A percentile compares a stretch with the other conserved stretches of the same genome.
Evolutionary conservation across 2,888 invertebrate species (phyloP).

Genomic region (Conchocele bisecta): DNA sequence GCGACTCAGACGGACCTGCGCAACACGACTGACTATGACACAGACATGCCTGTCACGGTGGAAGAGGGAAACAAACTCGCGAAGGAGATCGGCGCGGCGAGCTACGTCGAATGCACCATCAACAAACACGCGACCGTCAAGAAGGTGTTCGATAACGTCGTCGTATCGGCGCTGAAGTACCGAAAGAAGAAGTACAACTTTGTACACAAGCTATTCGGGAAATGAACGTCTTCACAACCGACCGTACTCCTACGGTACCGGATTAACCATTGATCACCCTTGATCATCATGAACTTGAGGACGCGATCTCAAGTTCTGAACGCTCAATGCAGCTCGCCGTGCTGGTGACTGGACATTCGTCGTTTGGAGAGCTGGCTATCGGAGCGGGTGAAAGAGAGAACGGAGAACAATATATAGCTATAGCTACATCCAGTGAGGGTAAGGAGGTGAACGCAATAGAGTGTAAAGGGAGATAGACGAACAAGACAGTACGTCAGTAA

Average conservation of each 20-base stretch:
- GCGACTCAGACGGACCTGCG: conserved; percentile 72
- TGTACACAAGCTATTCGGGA: conserved; percentile 59
- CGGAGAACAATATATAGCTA: too few species aligned
- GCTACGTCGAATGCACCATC: conserved; percentile 68
- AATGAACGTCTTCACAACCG: conserved; percentile 35
- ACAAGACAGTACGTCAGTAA: too few species aligned
- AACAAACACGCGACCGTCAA: conserved; percentile 59
- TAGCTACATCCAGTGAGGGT: too few species aligned
- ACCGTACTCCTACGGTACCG: conserved; percentile 3
- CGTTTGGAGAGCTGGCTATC: too few species aligned
- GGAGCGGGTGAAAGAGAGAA: too few species aligned
- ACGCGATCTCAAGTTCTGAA: too few species aligned
- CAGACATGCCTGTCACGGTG: conserved; percentile 61
- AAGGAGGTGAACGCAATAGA: too few species aligned
- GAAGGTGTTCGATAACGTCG: conserved; percentile 67
- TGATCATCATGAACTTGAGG: too few species aligned
- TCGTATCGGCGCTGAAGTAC: conserved; percentile 66
- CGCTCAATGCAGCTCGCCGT: too few species aligned
- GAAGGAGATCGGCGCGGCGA: conserved; percentile 66
- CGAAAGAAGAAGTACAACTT: conserved; percentile 64
- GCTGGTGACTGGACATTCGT: too few species aligned
- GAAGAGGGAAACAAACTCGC: conserved; percentile 66
- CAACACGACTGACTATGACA: conserved; percentile 57
- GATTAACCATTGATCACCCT: too few species aligned
- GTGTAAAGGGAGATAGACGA: too few species aligned